These are phyloP conservation scores for Dromococcyx pavoninus DNA, from an alignment of 2,797 vertebrate species.

Conservation along the genomic window DNA sequence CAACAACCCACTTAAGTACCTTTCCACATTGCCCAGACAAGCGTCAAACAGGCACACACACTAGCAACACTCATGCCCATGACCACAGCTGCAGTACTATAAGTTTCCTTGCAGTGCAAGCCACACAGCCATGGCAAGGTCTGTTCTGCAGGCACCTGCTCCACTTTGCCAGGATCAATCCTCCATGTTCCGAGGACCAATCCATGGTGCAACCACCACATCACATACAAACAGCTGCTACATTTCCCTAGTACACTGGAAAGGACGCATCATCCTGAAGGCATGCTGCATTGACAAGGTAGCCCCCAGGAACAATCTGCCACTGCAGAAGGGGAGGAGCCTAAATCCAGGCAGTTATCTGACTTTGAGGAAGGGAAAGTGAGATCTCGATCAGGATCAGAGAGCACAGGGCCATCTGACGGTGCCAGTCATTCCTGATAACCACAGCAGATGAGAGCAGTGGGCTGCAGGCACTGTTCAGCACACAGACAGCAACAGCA, in stretches of 20 bases:
- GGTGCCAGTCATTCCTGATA: not conserved
- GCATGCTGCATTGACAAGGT: not conserved
- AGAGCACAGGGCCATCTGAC: not conserved
- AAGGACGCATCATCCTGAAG: not conserved
- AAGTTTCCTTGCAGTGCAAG: accelerated
- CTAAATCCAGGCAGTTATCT: not conserved
- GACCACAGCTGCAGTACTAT: not conserved
- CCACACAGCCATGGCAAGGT: not conserved
- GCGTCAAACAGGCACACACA: not conserved
- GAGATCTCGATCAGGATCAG: not conserved
- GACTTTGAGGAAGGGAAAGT: not conserved
- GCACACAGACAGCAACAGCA: not conserved
- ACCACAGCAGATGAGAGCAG: not conserved
- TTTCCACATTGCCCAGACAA: not conserved
- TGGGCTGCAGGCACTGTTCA: not conserved
- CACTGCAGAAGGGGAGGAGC: not conserved
- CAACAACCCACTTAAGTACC: not conserved
- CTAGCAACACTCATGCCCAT: not conserved
- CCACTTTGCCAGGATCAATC: not conserved
- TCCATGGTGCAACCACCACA: not conserved
- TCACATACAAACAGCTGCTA: not conserved
- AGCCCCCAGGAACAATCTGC: not conserved
- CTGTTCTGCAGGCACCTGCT: not conserved
- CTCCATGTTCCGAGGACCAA: too few relatives aligned
- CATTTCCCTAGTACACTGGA: not conserved